Evolutionary conservation across 2,888 invertebrate genomes (phyloP).

Genomic region (Aquatica leii): DNA sequence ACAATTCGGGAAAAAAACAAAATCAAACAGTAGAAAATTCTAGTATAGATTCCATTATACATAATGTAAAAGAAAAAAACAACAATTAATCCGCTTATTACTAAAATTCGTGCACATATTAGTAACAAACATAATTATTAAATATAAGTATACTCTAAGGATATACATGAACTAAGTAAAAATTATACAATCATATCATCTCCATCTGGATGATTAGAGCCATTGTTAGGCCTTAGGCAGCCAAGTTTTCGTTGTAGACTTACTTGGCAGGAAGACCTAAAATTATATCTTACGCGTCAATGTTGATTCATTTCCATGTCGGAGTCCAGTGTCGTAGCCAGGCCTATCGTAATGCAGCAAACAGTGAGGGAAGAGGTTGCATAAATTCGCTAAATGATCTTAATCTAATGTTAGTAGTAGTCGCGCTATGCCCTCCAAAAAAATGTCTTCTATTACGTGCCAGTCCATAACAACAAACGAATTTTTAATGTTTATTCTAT

Average conservation of each 20-base stretch:
- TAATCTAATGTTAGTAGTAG: constrained; percentile 27
- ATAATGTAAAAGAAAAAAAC: constrained; percentile 17
- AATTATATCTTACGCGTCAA: constrained; percentile 52
- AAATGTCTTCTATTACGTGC: constrained; percentile 18
- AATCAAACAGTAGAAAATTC: constrained; percentile 23
- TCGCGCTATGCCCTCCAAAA: constrained; percentile 28
- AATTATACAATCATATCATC: constrained; percentile 53
- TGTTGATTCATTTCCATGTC: constrained; percentile 54
- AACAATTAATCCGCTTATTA: constrained; percentile 28
- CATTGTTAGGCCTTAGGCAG: constrained; percentile 55
- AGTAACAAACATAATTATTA: constrained; percentile 24
- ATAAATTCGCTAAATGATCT: constrained; percentile 30
- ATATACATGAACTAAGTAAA: constrained; percentile 27
- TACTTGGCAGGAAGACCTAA: constrained; percentile 53
- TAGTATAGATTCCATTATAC: constrained; percentile 21
- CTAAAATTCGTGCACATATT: constrained; percentile 29
- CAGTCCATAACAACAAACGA: constrained; percentile 14
- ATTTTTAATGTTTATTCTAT: constrained; percentile 2
- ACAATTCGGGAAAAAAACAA: constrained; percentile 17
- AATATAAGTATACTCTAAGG: constrained; percentile 18
- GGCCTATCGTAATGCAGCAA: constrained; percentile 63
- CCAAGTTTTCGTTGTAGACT: constrained; percentile 45
- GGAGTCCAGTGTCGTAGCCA: constrained; percentile 62
- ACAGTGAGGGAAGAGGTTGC: constrained; percentile 61
- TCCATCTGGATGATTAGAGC: constrained; percentile 56